Base-by-base conservation (phyloP, 37 sponge, comb jelly and placozoan species). In the Hexactinellida sp. region DNA sequence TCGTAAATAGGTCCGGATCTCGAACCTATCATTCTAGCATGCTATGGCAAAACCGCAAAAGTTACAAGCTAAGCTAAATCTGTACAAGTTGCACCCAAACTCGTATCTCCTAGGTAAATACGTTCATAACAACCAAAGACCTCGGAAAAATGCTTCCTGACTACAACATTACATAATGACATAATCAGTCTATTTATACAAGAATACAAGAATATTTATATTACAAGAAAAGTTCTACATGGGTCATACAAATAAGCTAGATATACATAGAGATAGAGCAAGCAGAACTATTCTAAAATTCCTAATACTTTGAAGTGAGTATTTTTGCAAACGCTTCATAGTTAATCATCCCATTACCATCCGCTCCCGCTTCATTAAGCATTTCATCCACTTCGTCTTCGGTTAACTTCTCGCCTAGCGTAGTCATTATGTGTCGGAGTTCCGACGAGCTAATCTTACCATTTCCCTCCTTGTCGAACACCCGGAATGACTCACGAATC, bases 261-360 rank as follows among this genome's bases (percentile, higher is more conserved):
- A n/a, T n/a, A n/a, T n/a, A n/a, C n/a, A n/a, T n/a, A n/a, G n/a
- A n/a, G n/a, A n/a, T n/a, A n/a, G n/a, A n/a, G n/a, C 16, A 47
- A 19, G 52, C 52, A 47, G 16, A 47, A 47, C 16, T 47, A 47
- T 47, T 47, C 16, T 47, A 47, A 47, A 16, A 47, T 47, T 63
- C 21, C 76, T 63, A 63, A 63, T 63, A 63, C 30, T 63, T 63
- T 25, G 76, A 63, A 63, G 76, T 63, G 76, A 63, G 76, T 21
- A 63, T n/a, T 25, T 23, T 10, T 21, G 76, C 76, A n/a, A 63
- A 63, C 30, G 5, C 30, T n/a, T 63, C 76, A 28, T 63, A 63
- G 30, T 63, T 63, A 63, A 63, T 63, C 76, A 63, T 63, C 34
- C 76, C 76, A 63, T 63, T n/a, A 25, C 76, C 76, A 63, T 63